phyloP scores from a whole-genome alignment of 92 coral and sea anemone genomes.

The Porites lobata region DNA sequence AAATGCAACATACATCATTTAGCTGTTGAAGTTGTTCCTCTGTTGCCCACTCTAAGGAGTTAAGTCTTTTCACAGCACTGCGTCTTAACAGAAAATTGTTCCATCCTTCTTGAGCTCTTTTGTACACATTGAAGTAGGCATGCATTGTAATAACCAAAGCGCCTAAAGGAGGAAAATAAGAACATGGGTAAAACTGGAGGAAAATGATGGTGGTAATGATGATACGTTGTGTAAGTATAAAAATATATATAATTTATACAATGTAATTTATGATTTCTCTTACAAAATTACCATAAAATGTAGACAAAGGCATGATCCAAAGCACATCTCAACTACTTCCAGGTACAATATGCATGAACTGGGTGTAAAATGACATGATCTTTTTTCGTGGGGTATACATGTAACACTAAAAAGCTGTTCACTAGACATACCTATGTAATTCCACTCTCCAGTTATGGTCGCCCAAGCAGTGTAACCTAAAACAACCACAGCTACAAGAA shows the following conservation, averaged over 20 bases:
- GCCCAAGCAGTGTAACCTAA: slow-evolving; percentile 88
- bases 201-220: neutral
- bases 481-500: slow-evolving; percentile 87
- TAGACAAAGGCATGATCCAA: too few species aligned
- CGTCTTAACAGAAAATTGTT: slow-evolving; percentile 85
- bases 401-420: neutral
- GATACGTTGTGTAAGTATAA: too few species aligned
- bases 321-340: too few species aligned
- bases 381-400: neutral
- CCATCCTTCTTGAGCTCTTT: slow-evolving; percentile 94
- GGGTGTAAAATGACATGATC: neutral
- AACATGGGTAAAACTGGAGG: too few species aligned
- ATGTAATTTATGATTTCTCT: too few species aligned
- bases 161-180: slow-evolving; percentile 55
- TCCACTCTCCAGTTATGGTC: slow-evolving; percentile 90
- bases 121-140: slow-evolving; percentile 96
- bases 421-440: slow-evolving; percentile 78
- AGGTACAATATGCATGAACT: too few species aligned
- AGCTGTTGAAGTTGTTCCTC: slow-evolving; percentile 79
- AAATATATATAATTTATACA: too few species aligned
- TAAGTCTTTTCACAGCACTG: slow-evolving; percentile 87
- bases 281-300: too few species aligned
- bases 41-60: slow-evolving; percentile 91
- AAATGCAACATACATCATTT: slow-evolving; percentile 91
- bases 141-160: slow-evolving; percentile 88